phyloP scores from a whole-genome alignment of 2,113 vertebrate genomes.

The Gymnarchus niloticus region DNA sequence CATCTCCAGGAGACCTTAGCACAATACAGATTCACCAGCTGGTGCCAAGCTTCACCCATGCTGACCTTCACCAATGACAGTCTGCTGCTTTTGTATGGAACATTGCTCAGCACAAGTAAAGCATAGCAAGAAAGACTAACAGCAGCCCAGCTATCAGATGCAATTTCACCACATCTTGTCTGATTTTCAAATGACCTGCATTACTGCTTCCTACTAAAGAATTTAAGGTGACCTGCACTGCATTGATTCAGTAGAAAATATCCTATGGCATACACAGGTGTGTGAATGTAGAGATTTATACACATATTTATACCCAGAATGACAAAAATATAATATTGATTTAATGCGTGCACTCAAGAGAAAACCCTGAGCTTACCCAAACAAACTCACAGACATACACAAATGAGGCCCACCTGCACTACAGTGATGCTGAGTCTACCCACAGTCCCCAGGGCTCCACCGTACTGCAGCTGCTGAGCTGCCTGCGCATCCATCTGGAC shows the following conservation, averaged over 20 bases:
- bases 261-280: not conserved
- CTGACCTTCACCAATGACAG: not conserved
- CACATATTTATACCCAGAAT: not conserved
- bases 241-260: not conserved
- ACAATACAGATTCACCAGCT: not conserved
- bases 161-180: not conserved
- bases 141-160: not conserved
- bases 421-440: constrained; percentile 92
- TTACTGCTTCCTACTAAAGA: not conserved
- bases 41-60: no score
- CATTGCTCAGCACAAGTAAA: not conserved
- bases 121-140: not conserved
- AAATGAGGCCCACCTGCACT: constrained; percentile 78
- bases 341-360: not conserved
- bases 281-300: not conserved
- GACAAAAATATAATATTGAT: not conserved
- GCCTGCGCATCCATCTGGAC: constrained; percentile 89
- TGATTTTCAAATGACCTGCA: not conserved
- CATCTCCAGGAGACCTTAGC: no score
- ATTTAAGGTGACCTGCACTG: not conserved
- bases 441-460: constrained; percentile 72
- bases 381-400: not conserved
- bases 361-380: not conserved
- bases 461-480: constrained; percentile 86
- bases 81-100: not conserved